Evolutionary conservation across 2,113 vertebrate genomes (phyloP), one percentile per base, ranked within the genome.

Genomic region (Macquaria australasica): DNA sequence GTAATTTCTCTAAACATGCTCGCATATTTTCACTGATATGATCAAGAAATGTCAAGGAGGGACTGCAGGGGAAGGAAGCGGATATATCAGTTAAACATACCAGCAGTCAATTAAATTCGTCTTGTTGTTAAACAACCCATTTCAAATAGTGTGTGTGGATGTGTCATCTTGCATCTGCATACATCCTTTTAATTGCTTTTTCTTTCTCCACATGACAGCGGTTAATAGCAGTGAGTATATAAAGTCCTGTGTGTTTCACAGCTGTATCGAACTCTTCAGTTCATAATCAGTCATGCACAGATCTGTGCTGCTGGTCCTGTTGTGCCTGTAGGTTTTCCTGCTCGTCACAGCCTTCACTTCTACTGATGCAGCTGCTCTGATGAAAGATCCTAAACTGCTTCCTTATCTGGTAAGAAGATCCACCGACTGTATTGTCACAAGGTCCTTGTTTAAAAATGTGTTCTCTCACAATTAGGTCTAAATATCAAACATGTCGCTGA

Each of bases 241-340:
- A 91, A 91, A 85, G 31, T 58, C 12, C 16, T 3, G n/a, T 14
- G 8, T 25, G 50, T 50, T n/a, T 45, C 50, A 21, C 50, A 53
- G 50, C 18, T 53, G 18, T 20, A 53, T 78, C 45, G 16, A 41
- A 62, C 12, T 62, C 68, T 18, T 34, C 48, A 51, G 28, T 21
- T 83, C 48, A 31, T 59, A 74, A 39, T 59, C 77, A 39, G 5
- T 1, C 89, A 89, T 92, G 88, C 68, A 84, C 50, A 83, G 60
- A 67, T 20, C 5, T 10, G 18, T 73, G 37, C 73, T 90, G 7
- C 43, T 91, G 56, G 39, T 87, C 34, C 16, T 94, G 53, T n/a
- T 91, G 56, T 68, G 41, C 62, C 76, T 94, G 60, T 88, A 90
- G 82, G 60, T 71, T 31, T 75, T 79, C 48, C 80, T 93, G 82